These are phyloP conservation scores for Coptotermes formosanus DNA, from an alignment of 1,140 invertebrate genomes.

Conservation along the genomic window DNA sequence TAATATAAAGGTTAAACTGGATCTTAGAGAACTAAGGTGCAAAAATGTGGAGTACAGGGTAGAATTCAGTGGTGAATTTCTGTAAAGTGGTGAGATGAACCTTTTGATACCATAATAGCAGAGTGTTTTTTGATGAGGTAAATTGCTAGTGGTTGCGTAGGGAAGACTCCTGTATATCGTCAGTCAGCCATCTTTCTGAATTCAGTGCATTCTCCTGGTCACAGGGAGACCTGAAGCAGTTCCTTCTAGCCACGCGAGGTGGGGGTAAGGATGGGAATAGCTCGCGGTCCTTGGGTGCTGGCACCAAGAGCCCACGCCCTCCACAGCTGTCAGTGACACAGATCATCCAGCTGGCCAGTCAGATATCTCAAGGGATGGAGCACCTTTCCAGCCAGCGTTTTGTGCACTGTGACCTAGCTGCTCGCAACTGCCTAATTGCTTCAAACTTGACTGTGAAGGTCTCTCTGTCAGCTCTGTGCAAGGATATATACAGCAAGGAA, in stretches of 20 bases:
- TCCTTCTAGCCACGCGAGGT: slow-evolving; percentile 80
- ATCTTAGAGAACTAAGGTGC: too few relatives aligned
- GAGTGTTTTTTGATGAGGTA: too few relatives aligned
- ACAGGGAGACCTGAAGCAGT: slow-evolving; percentile 90
- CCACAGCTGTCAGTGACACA: slow-evolving; percentile 68
- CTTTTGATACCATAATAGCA: too few relatives aligned
- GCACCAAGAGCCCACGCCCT: slow-evolving; percentile 51
- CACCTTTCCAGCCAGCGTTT: slow-evolving; percentile 72
- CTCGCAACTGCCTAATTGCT: slow-evolving; percentile 88
- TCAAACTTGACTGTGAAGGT: slow-evolving; percentile 82
- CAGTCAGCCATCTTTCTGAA: too few relatives aligned
- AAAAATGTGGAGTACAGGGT: too few relatives aligned
- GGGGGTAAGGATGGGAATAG: slow-evolving; percentile 43
- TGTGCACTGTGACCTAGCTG: slow-evolving; percentile 86
- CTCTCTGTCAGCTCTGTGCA: slow-evolving; percentile 73
- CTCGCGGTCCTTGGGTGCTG: slow-evolving; percentile 42
- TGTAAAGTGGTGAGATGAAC: too few relatives aligned
- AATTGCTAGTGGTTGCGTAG: too few relatives aligned
- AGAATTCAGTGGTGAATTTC: too few relatives aligned
- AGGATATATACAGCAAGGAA: slow-evolving; percentile 82
- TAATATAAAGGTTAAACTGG: too few relatives aligned
- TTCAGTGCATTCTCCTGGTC: background rate
- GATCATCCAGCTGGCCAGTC: slow-evolving; percentile 68
- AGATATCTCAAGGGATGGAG: slow-evolving; percentile 83
- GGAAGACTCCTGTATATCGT: too few relatives aligned